These are phyloP conservation scores for Nemotelus nigrinus DNA, from an alignment of 2,888 invertebrate species.

Conservation along the genomic window DNA sequence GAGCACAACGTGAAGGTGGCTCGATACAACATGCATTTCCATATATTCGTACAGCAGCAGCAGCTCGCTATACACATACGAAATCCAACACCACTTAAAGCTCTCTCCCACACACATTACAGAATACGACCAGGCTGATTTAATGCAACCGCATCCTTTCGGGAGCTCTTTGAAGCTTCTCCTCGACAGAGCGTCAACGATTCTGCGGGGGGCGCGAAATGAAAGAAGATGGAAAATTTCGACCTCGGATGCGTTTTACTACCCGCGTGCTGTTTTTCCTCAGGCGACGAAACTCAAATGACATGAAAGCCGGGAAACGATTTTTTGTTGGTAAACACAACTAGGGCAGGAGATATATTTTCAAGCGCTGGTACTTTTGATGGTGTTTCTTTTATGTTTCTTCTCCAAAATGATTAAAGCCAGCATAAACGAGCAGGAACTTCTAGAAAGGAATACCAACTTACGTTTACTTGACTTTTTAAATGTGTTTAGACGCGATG, in stretches of 20 bases:
- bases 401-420: too few species aligned
- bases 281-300: background rate
- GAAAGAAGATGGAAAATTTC: slow-evolving; percentile 11
- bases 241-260: slow-evolving; percentile 17
- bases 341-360: background rate
- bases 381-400: too few species aligned
- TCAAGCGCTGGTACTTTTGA: too few species aligned
- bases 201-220: background rate
- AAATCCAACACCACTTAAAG: slow-evolving; percentile 5
- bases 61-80: background rate
- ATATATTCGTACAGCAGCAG: background rate
- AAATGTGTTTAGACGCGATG: too few species aligned
- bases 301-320: background rate
- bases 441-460: too few species aligned
- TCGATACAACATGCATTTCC: slow-evolving; percentile 28
- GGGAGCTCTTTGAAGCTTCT: background rate
- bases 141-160: slow-evolving; percentile 43
- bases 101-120: slow-evolving; percentile 33
- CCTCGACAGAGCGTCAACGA: background rate
- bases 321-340: slow-evolving; percentile 30
- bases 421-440: too few species aligned
- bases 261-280: slow-evolving; percentile 20
- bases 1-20: slow-evolving; percentile 1
- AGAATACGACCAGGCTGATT: slow-evolving; percentile 37
- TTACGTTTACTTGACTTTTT: too few species aligned